Percentiles rank a stretch among this genome's conserved stretches.
Conservation (phyloP, 1,140 invertebrate species). For the Drosophila navojoa region DNA sequence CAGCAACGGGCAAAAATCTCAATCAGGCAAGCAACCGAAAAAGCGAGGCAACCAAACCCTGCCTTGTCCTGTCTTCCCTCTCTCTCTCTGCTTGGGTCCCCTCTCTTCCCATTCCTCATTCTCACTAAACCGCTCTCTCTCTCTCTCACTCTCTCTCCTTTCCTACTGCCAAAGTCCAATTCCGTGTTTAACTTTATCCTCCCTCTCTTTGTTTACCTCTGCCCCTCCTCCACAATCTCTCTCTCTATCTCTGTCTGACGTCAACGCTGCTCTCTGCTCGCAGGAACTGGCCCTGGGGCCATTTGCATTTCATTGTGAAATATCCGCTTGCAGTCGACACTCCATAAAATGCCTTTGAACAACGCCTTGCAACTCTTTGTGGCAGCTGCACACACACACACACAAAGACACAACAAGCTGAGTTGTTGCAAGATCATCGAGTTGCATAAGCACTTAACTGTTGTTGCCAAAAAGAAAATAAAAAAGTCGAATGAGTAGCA, state of each 20-base stretch:
- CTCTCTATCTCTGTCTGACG: background rate
- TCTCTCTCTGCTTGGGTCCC: too few species aligned
- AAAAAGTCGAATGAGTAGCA: background rate
- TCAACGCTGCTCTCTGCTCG: background rate
- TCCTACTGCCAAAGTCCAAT: too few species aligned
- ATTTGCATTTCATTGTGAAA: conserved; percentile 59
- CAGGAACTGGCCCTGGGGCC: conserved; percentile 21
- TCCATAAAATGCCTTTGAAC: background rate
- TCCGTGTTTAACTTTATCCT: background rate
- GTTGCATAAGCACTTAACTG: conserved; percentile 58
- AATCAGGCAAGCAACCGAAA: conserved; percentile 52
- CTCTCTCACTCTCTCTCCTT: too few species aligned
- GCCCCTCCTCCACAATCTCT: background rate
- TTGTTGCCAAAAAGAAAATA: conserved; percentile 45
- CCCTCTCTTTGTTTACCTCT: background rate
- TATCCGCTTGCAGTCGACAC: conserved; percentile 10
- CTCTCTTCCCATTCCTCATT: too few species aligned
- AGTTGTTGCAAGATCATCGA: background rate
- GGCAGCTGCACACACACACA: background rate
- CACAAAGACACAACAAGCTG: background rate
- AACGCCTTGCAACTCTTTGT: background rate
- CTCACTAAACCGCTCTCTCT: too few species aligned
- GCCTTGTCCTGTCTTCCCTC: too few species aligned
- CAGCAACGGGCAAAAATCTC: conserved; percentile 62
- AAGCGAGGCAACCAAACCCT: conserved; percentile 38